These are phyloP conservation scores for Smittia sp. DNA, from an alignment of 2,888 invertebrate species.

Conservation along the genomic window DNA sequence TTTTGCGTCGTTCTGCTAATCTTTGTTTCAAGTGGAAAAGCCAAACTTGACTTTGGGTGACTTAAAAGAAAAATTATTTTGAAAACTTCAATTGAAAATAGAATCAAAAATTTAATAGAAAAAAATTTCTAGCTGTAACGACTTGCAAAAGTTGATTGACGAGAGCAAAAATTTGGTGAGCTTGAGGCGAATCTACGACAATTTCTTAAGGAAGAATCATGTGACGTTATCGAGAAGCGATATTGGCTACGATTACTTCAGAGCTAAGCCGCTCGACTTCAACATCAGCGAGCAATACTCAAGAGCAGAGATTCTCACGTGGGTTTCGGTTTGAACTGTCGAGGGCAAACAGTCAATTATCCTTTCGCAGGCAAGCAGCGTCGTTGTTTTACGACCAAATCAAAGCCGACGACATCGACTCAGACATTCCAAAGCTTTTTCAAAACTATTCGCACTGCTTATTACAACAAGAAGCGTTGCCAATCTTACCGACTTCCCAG, in stretches of 20 bases:
- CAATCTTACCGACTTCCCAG: not conserved
- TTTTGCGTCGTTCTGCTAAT: too few relatives aligned
- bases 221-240: conserved; percentile 12
- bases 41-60: too few relatives aligned
- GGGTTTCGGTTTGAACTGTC: not conserved
- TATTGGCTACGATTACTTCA: conserved; percentile 31
- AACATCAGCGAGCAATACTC: conserved; percentile 29
- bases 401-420: not conserved
- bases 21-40: too few relatives aligned
- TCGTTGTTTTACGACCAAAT: conserved; percentile 32
- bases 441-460: conserved; percentile 33
- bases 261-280: not conserved
- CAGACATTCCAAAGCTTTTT: not conserved
- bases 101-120: too few relatives aligned
- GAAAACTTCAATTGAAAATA: too few relatives aligned
- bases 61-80: too few relatives aligned
- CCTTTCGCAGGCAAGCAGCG: conserved; percentile 19
- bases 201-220: not conserved
- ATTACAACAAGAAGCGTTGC: too few relatives aligned
- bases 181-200: conserved; percentile 12
- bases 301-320: conserved; percentile 29
- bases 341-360: not conserved
- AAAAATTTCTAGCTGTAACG: conserved; percentile 5
- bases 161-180: conserved; percentile 18
- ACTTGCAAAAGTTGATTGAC: conserved; percentile 2